Conservation (phyloP, 1,140 invertebrate species). For the Drosophila insularis region DNA sequence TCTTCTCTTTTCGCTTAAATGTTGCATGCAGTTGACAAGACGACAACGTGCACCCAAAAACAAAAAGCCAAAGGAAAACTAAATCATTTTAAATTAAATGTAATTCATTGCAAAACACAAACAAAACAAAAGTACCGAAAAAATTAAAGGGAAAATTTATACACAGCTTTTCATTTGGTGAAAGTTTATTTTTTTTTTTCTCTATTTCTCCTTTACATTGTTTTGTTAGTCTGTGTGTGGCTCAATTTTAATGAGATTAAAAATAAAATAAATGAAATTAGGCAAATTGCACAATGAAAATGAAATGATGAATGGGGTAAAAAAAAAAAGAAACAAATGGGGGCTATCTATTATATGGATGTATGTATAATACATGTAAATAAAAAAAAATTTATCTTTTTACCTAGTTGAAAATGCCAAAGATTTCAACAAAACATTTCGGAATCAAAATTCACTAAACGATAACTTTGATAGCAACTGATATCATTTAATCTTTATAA, state of each 20-base stretch:
- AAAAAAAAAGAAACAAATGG: background rate
- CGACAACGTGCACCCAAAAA: constrained; percentile 38
- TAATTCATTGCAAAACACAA: constrained; percentile 59
- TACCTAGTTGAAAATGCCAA: no score
- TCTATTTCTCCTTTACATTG: background rate
- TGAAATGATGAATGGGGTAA: constrained; percentile 33
- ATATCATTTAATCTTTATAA: no score
- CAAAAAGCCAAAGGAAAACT: constrained; percentile 12
- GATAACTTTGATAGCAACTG: no score
- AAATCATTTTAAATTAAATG: constrained; percentile 55
- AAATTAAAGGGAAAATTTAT: constrained; percentile 57
- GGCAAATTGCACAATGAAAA: constrained; percentile 52
- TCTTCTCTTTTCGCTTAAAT: constrained; percentile 55
- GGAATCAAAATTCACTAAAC: no score
- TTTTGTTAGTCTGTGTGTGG: background rate
- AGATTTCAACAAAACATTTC: no score
- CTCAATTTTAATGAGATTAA: constrained; percentile 52
- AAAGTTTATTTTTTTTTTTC: constrained; percentile 29
- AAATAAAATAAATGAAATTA: constrained; percentile 48
- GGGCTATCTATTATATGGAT: background rate
- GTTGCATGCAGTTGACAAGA: constrained; percentile 75
- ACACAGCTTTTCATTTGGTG: constrained; percentile 46
- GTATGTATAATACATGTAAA: no score
- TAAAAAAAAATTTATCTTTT: no score
- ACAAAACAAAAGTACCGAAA: constrained; percentile 35